Evolutionary conservation across 2,113 vertebrate species (phyloP).

Genomic region (Pteruthius melanotis): DNA sequence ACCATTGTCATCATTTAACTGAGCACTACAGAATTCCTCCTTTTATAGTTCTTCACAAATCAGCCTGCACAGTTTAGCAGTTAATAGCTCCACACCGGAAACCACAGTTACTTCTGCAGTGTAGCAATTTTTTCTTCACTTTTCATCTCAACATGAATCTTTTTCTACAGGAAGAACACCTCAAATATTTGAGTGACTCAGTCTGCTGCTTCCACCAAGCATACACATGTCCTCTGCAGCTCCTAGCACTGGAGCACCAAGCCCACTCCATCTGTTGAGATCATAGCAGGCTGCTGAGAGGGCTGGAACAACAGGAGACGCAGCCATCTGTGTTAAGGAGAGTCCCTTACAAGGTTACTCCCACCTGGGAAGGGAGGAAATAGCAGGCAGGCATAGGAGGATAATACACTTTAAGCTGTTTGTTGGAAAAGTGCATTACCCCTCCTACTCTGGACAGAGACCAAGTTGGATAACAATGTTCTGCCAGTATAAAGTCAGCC

Average conservation of each 20-base stretch:
- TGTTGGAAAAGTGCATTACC: background rate
- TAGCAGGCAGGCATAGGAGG: background rate
- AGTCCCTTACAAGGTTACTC: background rate
- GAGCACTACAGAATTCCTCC: background rate
- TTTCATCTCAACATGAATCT: background rate
- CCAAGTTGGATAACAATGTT: background rate
- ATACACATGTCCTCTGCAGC: background rate
- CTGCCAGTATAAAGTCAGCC: background rate
- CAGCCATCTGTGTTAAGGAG: constrained; percentile 10
- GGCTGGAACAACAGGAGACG: background rate
- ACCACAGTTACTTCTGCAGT: background rate
- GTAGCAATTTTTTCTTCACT: background rate
- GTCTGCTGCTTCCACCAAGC: background rate
- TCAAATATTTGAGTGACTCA: constrained; percentile 11
- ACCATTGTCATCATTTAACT: background rate
- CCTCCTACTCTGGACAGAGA: background rate
- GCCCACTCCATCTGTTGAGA: constrained; percentile 13
- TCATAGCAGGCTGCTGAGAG: constrained; percentile 2
- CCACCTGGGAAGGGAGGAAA: background rate
- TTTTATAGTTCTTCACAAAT: background rate
- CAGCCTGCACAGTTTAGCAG: background rate
- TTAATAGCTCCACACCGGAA: background rate
- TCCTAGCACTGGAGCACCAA: background rate
- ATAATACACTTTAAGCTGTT: background rate
- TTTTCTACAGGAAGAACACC: background rate